Conservation (phyloP, 1,140 invertebrate genomes). For the Pteromalus puparum region DNA sequence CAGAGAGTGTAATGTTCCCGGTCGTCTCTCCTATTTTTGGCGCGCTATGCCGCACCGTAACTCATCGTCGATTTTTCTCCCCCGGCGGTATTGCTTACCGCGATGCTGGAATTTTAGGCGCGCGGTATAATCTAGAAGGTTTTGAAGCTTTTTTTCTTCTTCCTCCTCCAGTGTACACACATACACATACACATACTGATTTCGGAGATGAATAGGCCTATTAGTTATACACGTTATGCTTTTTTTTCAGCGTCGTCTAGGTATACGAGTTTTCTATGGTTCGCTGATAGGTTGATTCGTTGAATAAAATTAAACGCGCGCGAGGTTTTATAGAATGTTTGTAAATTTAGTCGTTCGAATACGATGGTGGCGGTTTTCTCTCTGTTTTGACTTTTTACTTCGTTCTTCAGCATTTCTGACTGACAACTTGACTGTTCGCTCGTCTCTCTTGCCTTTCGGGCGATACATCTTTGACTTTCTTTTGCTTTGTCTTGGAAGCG, state of each 20-base stretch:
- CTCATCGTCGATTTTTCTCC: slow-evolving; percentile 54
- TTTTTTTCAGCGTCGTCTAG: neutral
- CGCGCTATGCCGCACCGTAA: slow-evolving; percentile 45
- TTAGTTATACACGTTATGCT: neutral
- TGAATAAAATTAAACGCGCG: neutral
- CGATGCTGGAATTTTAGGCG: slow-evolving; percentile 1
- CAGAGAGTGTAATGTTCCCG: neutral
- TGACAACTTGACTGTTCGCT: slow-evolving; percentile 31
- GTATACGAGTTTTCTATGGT: too few relatives aligned
- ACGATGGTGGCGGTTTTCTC: neutral
- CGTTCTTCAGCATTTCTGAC: slow-evolving; percentile 29
- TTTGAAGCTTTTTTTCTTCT: neutral
- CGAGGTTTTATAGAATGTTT: neutral
- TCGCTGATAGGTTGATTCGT: too few relatives aligned
- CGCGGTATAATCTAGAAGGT: neutral
- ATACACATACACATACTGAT: neutral
- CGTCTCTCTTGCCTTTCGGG: slow-evolving; percentile 17
- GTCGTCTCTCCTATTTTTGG: slow-evolving; percentile 53
- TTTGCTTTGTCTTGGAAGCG: slow-evolving; percentile 7
- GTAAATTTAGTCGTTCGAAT: neutral
- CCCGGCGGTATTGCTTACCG: neutral
- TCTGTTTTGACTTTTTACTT: slow-evolving; percentile 27
- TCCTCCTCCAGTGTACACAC: neutral
- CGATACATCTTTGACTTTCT: slow-evolving; percentile 24
- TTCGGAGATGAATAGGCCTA: neutral